Conservation (phyloP, 2,888 invertebrate species). For the Himalopsyche anomala region DNA sequence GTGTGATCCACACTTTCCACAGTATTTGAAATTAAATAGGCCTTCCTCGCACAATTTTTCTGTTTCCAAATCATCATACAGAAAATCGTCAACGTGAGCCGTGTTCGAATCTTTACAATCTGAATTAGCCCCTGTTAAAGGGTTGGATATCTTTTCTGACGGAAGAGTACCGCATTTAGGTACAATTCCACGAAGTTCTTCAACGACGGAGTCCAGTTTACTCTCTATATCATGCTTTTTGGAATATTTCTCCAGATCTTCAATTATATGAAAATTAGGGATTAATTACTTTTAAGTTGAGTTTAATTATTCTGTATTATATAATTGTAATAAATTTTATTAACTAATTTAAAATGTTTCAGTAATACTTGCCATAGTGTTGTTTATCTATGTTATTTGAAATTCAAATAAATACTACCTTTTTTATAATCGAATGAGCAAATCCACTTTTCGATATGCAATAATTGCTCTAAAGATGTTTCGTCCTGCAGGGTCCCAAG, state of each 20-base stretch:
- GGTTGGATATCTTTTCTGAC: conserved; percentile 72
- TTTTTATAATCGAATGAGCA: conserved; percentile 14
- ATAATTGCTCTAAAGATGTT: not conserved
- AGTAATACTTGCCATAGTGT: too few relatives aligned
- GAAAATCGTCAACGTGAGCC: conserved; percentile 82
- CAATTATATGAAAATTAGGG: conserved; percentile 20
- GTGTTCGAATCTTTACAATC: conserved; percentile 77
- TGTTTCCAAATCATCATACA: conserved; percentile 81
- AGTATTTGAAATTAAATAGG: conserved; percentile 74
- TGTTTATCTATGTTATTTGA: too few relatives aligned
- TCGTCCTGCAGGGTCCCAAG: conserved; percentile 3
- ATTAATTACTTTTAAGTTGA: not conserved
- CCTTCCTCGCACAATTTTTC: conserved; percentile 75
- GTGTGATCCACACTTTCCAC: conserved; percentile 75
- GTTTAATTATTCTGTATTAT: too few relatives aligned
- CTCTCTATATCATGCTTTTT: conserved; percentile 67
- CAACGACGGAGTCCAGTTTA: conserved; percentile 70
- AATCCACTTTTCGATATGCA: conserved; percentile 11
- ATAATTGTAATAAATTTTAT: too few relatives aligned
- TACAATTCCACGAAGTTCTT: conserved; percentile 68
- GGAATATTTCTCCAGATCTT: conserved; percentile 58
- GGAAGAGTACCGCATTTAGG: conserved; percentile 73
- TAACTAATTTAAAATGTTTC: too few relatives aligned
- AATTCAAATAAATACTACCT: not conserved
- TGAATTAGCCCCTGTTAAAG: conserved; percentile 73